Base-by-base conservation (phyloP, 92 coral and sea anemone species). In the Anthopleura xanthogrammica region DNA sequence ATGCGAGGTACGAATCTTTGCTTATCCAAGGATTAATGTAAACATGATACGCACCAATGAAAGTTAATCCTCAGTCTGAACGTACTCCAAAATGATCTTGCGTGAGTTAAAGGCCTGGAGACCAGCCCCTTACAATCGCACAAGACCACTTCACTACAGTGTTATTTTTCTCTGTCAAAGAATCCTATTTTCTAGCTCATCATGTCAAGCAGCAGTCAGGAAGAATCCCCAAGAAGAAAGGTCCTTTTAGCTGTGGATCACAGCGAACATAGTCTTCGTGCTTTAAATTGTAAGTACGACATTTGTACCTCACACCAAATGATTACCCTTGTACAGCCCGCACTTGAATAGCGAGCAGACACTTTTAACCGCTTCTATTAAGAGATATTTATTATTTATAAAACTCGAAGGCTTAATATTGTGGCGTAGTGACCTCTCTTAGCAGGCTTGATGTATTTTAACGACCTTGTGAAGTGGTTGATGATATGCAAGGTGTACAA, bases 221-320 rank as follows among this genome's bases (percentile, higher is more conserved):
- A 68, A 68, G 42, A 68, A 3, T 1, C 36, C 41, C 74, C 74
- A 70, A 73, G 72, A 24, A 73, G 80, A 20, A 81, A 48, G 52
- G 78, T 83, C 10, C 16, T 83, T 5, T 43, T 83, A 3, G 86
- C 86, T 7, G 87, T 87, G 60, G 95, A 92, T 87, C 88, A 81
- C 17, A 90, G 93, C 40, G 91, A 92, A 46, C 93, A 90, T 79
- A 90, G 91, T 60, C 86, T 75, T 41, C 72, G 95, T 58, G 95
- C 93, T 16, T 85, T 92, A 12, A 60, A 77, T 46, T 87, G 93
- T 92, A 85, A 92, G 94, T 91, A 36, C 17, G 13, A 29, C 29
- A 20, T 5, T 20, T 10, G 8, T 9, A 64, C 72, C 14, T 54
- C 58, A 54, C 16, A 54, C 14, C 58, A 4, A 46, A 46, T 46